These are phyloP conservation scores for Gymnocypris eckloni DNA, from an alignment of 2,797 vertebrate genomes.

Conservation along the genomic window DNA sequence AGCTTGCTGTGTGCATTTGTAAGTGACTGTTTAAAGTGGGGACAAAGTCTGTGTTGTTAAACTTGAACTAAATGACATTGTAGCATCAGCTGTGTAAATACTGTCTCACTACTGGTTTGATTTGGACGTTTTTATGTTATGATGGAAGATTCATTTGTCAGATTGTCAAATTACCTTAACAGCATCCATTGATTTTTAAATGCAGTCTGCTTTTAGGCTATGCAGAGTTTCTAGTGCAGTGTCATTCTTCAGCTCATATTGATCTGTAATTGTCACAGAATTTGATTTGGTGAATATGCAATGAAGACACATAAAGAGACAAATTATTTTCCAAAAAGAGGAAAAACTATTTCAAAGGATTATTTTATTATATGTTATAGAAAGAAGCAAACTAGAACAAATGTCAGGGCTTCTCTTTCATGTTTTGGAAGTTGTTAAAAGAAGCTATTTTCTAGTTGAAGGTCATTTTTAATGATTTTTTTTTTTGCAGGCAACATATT, in stretches of 20 bases:
- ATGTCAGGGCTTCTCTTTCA: background rate
- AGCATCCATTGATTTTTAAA: constrained; percentile 21
- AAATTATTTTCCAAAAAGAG: background rate
- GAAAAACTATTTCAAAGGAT: background rate
- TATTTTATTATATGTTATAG: background rate
- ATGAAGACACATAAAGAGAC: background rate
- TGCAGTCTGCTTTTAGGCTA: background rate
- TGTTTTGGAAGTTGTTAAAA: background rate
- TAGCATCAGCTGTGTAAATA: background rate
- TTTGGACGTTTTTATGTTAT: background rate
- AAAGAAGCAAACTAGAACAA: background rate
- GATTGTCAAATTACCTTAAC: background rate
- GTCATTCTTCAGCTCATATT: background rate
- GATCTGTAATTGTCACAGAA: background rate
- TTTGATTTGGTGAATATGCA: background rate
- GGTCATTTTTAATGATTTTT: background rate
- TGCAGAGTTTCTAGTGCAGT: background rate
- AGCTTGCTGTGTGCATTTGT: background rate
- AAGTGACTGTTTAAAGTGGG: background rate
- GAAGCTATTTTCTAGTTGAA: background rate
- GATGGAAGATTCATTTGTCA: background rate
- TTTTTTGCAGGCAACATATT: background rate
- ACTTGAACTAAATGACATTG: background rate
- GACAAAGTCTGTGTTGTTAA: background rate
- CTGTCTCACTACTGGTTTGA: background rate